phyloP scores from a whole-genome alignment of 2,797 vertebrate genomes.

The Paramormyrops hopkinsi region DNA sequence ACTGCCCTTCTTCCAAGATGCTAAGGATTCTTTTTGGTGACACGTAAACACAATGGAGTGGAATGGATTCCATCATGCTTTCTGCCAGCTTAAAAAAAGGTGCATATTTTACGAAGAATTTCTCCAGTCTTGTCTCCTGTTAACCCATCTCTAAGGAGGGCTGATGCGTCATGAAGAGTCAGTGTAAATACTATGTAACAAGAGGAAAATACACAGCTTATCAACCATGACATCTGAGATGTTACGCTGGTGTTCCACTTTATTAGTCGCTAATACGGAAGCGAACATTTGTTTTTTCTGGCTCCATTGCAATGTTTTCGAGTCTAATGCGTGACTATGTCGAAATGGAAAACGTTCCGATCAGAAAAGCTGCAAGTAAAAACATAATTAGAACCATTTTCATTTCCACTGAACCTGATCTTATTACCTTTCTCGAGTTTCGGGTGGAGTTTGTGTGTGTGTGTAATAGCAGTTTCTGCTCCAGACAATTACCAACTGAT shows the following conservation, averaged over 20 bases:
- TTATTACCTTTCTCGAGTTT: conserved; percentile 22
- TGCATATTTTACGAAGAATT: not conserved
- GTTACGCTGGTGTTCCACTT: conserved; percentile 4
- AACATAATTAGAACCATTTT: conserved; percentile 22
- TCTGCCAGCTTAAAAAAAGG: not conserved
- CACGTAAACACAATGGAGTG: not conserved
- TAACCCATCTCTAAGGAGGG: not conserved
- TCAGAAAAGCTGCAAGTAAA: conserved; percentile 20
- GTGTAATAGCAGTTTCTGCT: not conserved
- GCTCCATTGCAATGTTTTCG: conserved; percentile 12
- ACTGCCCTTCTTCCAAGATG: not conserved
- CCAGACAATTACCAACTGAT: conserved; percentile 18
- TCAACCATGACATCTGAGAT: conserved; percentile 17
- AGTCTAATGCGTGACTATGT: conserved; percentile 11
- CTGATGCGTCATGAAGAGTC: not conserved
- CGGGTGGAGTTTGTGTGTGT: not conserved
- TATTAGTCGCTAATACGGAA: conserved; percentile 19
- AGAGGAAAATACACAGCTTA: conserved; percentile 12
- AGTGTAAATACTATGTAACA: conserved; percentile 8
- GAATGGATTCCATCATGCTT: not conserved
- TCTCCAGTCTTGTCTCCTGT: not conserved
- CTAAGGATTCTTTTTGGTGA: not conserved
- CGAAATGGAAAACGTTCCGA: conserved; percentile 17
- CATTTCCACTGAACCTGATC: conserved; percentile 21
- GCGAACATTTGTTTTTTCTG: conserved; percentile 11